Percentiles rank a stretch among this genome's conserved stretches.
Conservation (phyloP, 2,113 vertebrate genomes). For the Campylomormyrus numenius region DNA sequence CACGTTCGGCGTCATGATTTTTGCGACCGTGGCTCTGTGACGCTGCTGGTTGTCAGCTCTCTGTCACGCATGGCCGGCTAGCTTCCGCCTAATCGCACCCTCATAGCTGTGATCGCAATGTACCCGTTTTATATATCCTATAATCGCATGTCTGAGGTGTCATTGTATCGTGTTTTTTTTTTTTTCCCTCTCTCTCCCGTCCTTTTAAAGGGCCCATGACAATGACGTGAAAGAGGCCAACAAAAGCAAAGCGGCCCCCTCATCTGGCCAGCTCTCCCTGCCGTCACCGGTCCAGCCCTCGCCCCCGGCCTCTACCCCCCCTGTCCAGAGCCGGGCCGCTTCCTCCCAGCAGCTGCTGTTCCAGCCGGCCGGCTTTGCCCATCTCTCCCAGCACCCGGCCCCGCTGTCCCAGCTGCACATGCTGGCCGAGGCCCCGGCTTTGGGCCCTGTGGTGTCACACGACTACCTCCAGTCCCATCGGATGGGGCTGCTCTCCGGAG, state of each 20-base stretch:
- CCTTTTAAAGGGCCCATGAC: conserved; percentile 49
- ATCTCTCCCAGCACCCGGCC: conserved; percentile 57
- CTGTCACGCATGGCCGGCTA: neutral
- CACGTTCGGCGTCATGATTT: neutral
- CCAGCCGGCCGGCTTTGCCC: conserved; percentile 62
- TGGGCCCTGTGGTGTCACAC: conserved; percentile 68
- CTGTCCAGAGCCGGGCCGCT: conserved; percentile 14
- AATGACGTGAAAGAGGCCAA: conserved; percentile 54
- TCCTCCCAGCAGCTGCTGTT: conserved; percentile 71
- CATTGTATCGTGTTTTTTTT: neutral
- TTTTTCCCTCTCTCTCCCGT: neutral
- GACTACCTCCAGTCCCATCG: conserved; percentile 70
- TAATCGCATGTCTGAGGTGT: neutral
- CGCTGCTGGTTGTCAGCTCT: neutral
- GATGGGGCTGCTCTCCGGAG: conserved; percentile 50
- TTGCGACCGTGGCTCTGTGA: neutral
- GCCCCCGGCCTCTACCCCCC: neutral
- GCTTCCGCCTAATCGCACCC: neutral
- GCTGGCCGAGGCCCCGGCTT: conserved; percentile 64
- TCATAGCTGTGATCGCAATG: neutral
- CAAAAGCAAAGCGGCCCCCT: conserved; percentile 43
- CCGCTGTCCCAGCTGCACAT: conserved; percentile 64
- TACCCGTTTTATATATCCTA: neutral
- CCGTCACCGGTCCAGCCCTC: conserved; percentile 48
- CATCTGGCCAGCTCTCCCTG: conserved; percentile 17